A percentile compares a stretch with the other conserved stretches of the same genome.
Evolutionary conservation across 2,797 vertebrate species (phyloP).

Genomic region (Pygocentrus nattereri): DNA sequence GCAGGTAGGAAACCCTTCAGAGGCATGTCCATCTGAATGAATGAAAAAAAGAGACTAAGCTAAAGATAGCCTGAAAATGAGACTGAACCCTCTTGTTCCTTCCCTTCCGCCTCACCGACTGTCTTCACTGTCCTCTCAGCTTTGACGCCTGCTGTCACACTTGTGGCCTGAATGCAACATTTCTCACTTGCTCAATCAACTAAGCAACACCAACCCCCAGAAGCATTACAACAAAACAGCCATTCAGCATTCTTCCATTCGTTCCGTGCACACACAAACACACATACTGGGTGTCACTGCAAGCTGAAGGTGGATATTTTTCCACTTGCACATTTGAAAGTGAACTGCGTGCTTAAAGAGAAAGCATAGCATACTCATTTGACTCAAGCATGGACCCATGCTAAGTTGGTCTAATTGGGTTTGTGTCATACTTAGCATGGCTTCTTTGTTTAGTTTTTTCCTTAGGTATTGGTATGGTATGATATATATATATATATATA

Average conservation of each 20-base stretch:
- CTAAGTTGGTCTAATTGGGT: background rate
- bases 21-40: constrained; percentile 87
- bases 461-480: too few relatives aligned
- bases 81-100: constrained; percentile 47
- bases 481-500: too few relatives aligned
- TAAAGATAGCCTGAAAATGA: constrained; percentile 37
- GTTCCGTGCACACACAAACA: constrained; percentile 39
- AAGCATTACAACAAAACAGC: constrained; percentile 50
- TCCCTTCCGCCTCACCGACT: constrained; percentile 29
- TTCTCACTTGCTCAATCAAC: constrained; percentile 50
- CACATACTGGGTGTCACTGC: constrained; percentile 27
- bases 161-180: constrained; percentile 53
- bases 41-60: constrained; percentile 35
- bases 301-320: constrained; percentile 41
- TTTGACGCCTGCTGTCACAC: constrained; percentile 33
- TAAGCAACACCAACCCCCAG: constrained; percentile 49
- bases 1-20: constrained; percentile 92
- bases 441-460: background rate
- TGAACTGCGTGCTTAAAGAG: constrained; percentile 50
- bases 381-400: background rate
- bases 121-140: constrained; percentile 40
- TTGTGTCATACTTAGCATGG: background rate
- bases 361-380: constrained; percentile 49
- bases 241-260: constrained; percentile 44
- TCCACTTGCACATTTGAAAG: constrained; percentile 45